A percentile compares a stretch with the other conserved stretches of the same genome.
These are phyloP conservation scores for Myripristis murdjan DNA, from an alignment of 2,797 vertebrate genomes.

Conservation along the genomic window DNA sequence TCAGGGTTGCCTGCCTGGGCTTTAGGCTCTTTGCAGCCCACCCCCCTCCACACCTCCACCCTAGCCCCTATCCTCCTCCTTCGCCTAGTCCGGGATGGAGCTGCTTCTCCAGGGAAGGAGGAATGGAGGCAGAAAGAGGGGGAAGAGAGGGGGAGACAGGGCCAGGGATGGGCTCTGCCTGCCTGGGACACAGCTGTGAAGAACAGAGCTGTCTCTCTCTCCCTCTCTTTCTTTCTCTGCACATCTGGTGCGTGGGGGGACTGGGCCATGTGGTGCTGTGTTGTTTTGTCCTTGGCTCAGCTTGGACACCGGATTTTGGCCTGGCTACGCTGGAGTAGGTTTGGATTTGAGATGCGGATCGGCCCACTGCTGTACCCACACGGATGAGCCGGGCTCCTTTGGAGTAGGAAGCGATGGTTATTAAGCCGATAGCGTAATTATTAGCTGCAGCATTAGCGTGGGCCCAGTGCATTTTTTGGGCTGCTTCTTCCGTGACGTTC, in stretches of 20 bases:
- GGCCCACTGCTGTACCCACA: conserved; percentile 53
- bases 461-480: conserved; percentile 27
- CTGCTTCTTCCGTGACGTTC: conserved; percentile 42
- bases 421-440: conserved; percentile 66
- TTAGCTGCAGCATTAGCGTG: conserved; percentile 60
- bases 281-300: conserved; percentile 68
- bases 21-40: conserved; percentile 49
- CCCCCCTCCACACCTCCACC: conserved; percentile 53
- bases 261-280: conserved; percentile 45
- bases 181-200: conserved; percentile 64
- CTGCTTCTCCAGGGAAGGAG: conserved; percentile 47
- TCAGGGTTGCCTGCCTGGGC: conserved; percentile 35
- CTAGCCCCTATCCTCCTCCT: conserved; percentile 17
- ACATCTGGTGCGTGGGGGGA: conserved; percentile 63
- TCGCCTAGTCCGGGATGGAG: conserved; percentile 34
- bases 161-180: conserved; percentile 33
- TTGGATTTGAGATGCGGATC: conserved; percentile 58
- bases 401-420: conserved; percentile 45
- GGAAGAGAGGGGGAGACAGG: neutral
- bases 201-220: conserved; percentile 51
- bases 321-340: conserved; percentile 48
- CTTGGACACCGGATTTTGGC: conserved; percentile 55
- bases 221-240: conserved; percentile 49
- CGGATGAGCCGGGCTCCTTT: conserved; percentile 40
- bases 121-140: conserved; percentile 15